A percentile compares a stretch with the other conserved stretches of the same genome.
phyloP scores from a whole-genome alignment of 2,888 invertebrate species.

The Polydrusus pterygomalis region DNA sequence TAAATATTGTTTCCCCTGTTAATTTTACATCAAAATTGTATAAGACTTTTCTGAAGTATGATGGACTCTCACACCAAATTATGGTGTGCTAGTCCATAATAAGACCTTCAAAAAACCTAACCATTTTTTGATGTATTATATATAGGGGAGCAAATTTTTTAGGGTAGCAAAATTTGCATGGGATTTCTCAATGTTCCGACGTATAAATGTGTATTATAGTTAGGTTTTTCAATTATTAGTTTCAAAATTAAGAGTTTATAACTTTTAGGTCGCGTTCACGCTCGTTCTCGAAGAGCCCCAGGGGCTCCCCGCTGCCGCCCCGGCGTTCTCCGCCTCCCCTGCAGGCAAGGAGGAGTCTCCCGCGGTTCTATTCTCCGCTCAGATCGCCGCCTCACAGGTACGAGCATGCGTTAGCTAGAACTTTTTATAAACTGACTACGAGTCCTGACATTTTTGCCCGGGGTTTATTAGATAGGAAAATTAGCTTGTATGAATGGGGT shows the following conservation, averaged over 20 bases:
- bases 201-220: too few relatives aligned
- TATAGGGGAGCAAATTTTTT: too few relatives aligned
- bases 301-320: slow-evolving; percentile 70
- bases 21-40: too few relatives aligned
- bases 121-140: too few relatives aligned
- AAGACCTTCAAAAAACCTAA: too few relatives aligned
- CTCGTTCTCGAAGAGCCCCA: slow-evolving; percentile 77
- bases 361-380: slow-evolving; percentile 74
- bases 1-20: too few relatives aligned
- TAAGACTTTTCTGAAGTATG: too few relatives aligned
- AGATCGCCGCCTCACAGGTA: slow-evolving; percentile 71
- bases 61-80: too few relatives aligned
- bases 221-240: too few relatives aligned
- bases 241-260: slow-evolving; percentile 16
- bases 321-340: slow-evolving; percentile 64
- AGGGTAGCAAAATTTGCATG: too few relatives aligned
- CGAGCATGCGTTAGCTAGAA: slow-evolving; percentile 54
- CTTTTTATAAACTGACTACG: slow-evolving; percentile 15
- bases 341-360: slow-evolving; percentile 65
- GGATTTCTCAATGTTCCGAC: too few relatives aligned
- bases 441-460: background rate
- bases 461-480: background rate
- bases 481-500: background rate
- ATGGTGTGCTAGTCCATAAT: too few relatives aligned
- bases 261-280: slow-evolving; percentile 78